Evolutionary conservation across 1,140 invertebrate genomes (phyloP), one percentile per base, ranked within the genome.

Genomic region (Eciton burchellii): DNA sequence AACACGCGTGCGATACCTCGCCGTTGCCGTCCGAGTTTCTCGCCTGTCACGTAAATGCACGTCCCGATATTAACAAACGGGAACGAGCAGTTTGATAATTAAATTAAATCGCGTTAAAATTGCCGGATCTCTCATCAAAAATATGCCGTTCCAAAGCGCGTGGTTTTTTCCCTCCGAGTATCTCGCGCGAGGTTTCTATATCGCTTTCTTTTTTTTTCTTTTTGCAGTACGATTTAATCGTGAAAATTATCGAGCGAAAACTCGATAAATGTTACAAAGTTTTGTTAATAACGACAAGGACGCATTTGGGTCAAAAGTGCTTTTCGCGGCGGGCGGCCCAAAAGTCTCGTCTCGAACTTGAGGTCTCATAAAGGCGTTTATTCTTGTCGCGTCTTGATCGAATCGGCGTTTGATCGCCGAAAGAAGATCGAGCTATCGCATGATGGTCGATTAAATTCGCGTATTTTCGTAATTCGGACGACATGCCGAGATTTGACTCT

Each of bases 231-330:
- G 70, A 21, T 74, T 29, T 60, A 65, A 77, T 47, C 35, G 68
- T 79, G 62, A 21, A 52, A 56, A 79, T 79, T 68, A 59, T 79
- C 74, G 49, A 79, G 49, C 63, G 19, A 12, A 35, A 35, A 21
- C 19, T 54, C 62, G 62, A 77, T 66, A 79, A 79, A 57, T 68
- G n/a, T 68, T 77, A 66, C 68, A 56, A 79, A 68, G 68, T 79
- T 56, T 35, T 29, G 41, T 79, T 79, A 79, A 79, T 70, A 79
- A 79, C 45, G 35, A 56, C 74, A 47, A n/a, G 74, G 74, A 56
- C 74, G 74, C 63, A 79, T 79, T 79, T 70, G 56, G 74, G 35
- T 79, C 35, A 66, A 62, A 68, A 57, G 49, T 79, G 35, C 63
- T 57, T 57, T 77, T 49, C 52, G 43, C 43, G 65, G 49, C 49